Evolutionary conservation across 2,797 vertebrate genomes (phyloP), one percentile per base, ranked within the genome.

Genomic region (Danio choprae): DNA sequence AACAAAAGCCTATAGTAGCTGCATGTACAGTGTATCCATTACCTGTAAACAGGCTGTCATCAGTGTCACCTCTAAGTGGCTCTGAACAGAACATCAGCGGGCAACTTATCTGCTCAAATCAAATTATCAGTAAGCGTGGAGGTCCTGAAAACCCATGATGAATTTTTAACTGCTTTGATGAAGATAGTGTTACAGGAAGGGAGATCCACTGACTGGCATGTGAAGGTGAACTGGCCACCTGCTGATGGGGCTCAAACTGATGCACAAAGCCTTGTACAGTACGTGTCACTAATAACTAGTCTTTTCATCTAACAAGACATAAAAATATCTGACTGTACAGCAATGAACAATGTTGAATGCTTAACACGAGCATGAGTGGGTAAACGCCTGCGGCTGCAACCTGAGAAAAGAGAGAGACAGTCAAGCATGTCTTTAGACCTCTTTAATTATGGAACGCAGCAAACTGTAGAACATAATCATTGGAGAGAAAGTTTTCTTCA

Each of bases 191-290:
- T 87, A 86, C 85, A 41, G 18, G 36, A 75, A 74, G 68, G 29
- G 36, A 51, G 77, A 85, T 79, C 80, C 59, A 74, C 72, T 85
- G 76, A 80, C 68, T 5, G 51, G 22, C 38, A 36, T 58, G 74
- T 79, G 77, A 83, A 82, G 83, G 83, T 80, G 77, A 86, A 86
- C 62, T 73, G 70, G 41, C 62, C 81, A 86, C 73, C 83, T 85
- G 84, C 82, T 87, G 76, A 83, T 78, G 58, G 20, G 71, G 67
- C 65, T 84, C 29, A 65, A 80, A 82, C 41, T 70, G 18, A 80
- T 63, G 59, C 2, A 4, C 41, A 77, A 48, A 74, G 73, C 15
- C 43, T 48, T n/a, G 41, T 48, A 29, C 68, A 69, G 18, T 44
- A n/a, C 15, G 43, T 73, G 29, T 18, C 69, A 8, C 71, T 36